Evolutionary conservation across 2,888 invertebrate species (phyloP).

Genomic region (Drosophila mercatorum): DNA sequence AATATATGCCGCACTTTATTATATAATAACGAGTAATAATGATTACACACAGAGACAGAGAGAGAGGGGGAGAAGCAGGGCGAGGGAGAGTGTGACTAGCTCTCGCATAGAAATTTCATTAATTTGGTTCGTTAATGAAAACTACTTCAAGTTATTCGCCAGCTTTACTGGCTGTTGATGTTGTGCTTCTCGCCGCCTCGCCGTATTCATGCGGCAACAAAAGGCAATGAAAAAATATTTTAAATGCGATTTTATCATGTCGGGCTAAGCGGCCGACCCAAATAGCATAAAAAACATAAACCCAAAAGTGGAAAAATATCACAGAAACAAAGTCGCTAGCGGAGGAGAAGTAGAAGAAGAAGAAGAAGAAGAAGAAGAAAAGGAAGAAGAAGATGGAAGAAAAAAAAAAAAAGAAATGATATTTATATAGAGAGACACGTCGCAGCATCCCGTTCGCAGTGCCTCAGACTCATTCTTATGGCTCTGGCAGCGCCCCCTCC

Average conservation of each 20-base stretch:
- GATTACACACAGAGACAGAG: conserved; percentile 42
- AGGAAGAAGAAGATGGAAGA: conserved; percentile 1
- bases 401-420: conserved; percentile 57
- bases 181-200: conserved; percentile 12
- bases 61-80: not conserved
- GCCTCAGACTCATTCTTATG: conserved; percentile 12
- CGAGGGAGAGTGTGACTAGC: not conserved
- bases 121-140: conserved; percentile 47
- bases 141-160: conserved; percentile 28
- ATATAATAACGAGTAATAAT: conserved; percentile 76
- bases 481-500: not conserved
- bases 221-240: conserved; percentile 66
- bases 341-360: conserved; percentile 1
- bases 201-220: conserved; percentile 35
- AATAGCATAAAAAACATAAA: conserved; percentile 27
- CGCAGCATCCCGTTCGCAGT: conserved; percentile 14
- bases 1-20: conserved; percentile 70
- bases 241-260: conserved; percentile 73
- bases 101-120: conserved; percentile 36
- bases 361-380: not conserved
- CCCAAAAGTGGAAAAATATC: conserved; percentile 27
- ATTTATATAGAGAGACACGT: conserved; percentile 73
- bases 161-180: conserved; percentile 4
- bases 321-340: conserved; percentile 20
- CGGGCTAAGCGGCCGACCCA: conserved; percentile 51